Conservation (phyloP, 2,113 vertebrate genomes). For the Nannobrachium achirus region DNA sequence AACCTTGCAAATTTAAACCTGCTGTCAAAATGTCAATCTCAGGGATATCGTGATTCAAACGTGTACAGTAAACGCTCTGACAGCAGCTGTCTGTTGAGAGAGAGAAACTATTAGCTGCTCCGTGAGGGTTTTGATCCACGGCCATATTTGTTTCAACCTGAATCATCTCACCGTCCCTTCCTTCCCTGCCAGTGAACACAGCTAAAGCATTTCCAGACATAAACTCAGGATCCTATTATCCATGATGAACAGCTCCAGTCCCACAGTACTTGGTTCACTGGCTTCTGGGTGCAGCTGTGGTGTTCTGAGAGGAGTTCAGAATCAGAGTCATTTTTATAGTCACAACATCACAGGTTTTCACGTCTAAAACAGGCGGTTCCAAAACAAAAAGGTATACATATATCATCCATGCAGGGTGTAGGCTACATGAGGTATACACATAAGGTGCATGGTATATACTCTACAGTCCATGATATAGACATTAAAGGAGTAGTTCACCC, state of each 20-base stretch:
- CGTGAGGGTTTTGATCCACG: background rate
- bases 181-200: constrained; percentile 1
- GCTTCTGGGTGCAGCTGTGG: constrained; percentile 47
- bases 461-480: no score
- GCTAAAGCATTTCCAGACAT: constrained; percentile 8
- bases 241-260: background rate
- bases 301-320: background rate
- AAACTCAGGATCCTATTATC: constrained; percentile 3
- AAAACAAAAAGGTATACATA: no score
- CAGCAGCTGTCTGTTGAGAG: background rate
- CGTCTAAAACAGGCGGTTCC: no score
- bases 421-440: no score
- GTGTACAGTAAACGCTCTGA: background rate
- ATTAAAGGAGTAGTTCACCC: no score
- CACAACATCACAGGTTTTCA: no score
- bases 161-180: background rate
- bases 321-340: no score
- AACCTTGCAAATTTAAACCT: background rate
- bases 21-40: background rate
- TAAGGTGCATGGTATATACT: no score
- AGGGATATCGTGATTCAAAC: background rate
- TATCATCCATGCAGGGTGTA: no score
- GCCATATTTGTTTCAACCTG: background rate
- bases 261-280: constrained; percentile 31
- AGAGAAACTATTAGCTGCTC: background rate